A percentile compares a stretch with the other conserved stretches of the same genome.
phyloP scores from a whole-genome alignment of 2,888 invertebrate genomes.

The Phasia obesa region DNA sequence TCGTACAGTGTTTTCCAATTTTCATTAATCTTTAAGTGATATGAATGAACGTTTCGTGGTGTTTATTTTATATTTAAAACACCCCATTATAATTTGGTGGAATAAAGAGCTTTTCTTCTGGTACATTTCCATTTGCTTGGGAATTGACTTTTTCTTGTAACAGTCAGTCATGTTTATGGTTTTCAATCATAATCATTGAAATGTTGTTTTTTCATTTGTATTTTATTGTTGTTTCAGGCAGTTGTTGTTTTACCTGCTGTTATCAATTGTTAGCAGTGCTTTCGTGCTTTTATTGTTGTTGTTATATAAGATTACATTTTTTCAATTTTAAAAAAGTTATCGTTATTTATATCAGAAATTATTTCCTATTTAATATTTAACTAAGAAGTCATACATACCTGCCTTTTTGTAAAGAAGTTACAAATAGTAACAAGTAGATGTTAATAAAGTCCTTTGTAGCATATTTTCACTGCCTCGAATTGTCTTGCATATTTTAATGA shows the following conservation, averaged over 20 bases:
- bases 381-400: too few relatives aligned
- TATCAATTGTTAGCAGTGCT: conserved; percentile 51
- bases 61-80: conserved; percentile 54
- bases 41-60: conserved; percentile 45
- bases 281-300: neutral
- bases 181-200: conserved; percentile 63
- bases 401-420: too few relatives aligned
- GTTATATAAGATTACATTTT: neutral
- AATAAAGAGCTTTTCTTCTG: conserved; percentile 19
- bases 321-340: neutral
- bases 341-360: too few relatives aligned
- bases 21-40: conserved; percentile 71
- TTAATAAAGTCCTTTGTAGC: too few relatives aligned
- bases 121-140: conserved; percentile 33
- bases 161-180: conserved; percentile 55
- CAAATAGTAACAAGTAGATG: too few relatives aligned
- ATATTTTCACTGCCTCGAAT: too few relatives aligned
- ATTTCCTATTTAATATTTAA: too few relatives aligned
- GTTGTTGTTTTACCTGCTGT: conserved; percentile 58
- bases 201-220: conserved; percentile 49
- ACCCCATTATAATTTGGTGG: conserved; percentile 19
- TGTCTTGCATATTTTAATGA: too few relatives aligned
- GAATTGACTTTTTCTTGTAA: conserved; percentile 61
- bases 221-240: conserved; percentile 53
- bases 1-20: conserved; percentile 62